phyloP scores from a whole-genome alignment of 2,797 vertebrate genomes.

The Parambassis ranga region DNA sequence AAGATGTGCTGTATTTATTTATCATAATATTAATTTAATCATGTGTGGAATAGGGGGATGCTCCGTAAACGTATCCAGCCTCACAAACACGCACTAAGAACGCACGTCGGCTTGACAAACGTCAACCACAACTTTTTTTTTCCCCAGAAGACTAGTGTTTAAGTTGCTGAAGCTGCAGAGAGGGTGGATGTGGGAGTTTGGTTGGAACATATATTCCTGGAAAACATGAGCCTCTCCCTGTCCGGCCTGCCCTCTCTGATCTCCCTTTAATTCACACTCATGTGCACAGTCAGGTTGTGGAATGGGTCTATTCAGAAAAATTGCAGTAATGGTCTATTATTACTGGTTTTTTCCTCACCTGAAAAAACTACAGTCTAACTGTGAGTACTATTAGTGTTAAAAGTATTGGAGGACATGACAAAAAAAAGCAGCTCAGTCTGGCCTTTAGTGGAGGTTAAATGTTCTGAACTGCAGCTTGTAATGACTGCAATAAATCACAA shows the following conservation, averaged over 20 bases:
- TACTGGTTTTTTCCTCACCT: slow-evolving; percentile 35
- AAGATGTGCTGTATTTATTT: no score
- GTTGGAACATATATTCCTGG: slow-evolving; percentile 2
- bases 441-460: slow-evolving; percentile 51
- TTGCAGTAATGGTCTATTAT: slow-evolving; percentile 65
- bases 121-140: not conserved
- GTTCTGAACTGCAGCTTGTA: slow-evolving; percentile 40
- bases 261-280: slow-evolving; percentile 49
- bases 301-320: slow-evolving; percentile 61
- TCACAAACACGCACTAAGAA: no score
- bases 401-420: slow-evolving; percentile 36
- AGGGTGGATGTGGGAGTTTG: no score
- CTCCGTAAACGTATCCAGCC: no score
- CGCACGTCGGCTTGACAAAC: not conserved
- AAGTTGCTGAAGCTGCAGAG: not conserved
- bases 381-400: slow-evolving; percentile 47
- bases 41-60: no score
- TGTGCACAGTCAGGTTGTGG: slow-evolving; percentile 41
- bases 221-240: slow-evolving; percentile 3
- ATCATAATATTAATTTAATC: no score
- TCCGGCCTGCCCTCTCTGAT: slow-evolving; percentile 24
- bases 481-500: slow-evolving; percentile 55
- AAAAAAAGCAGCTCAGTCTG: slow-evolving; percentile 21
- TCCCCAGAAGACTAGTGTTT: not conserved
- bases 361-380: slow-evolving; percentile 30